Percentiles rank a stretch among this genome's conserved stretches.
phyloP scores from a whole-genome alignment of 1,140 invertebrate species.

The Choristoneura fumiferana region DNA sequence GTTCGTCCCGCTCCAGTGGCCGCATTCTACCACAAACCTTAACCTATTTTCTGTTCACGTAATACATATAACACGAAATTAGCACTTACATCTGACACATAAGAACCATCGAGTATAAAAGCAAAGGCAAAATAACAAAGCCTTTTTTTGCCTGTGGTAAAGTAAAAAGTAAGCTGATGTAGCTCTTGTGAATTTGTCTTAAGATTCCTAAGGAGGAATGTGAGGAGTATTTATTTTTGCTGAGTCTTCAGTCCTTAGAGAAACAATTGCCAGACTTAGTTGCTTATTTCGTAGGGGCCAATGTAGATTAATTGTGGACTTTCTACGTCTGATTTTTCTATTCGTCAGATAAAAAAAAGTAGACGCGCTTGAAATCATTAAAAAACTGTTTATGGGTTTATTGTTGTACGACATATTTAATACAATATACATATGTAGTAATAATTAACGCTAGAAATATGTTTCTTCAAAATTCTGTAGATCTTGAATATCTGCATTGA shows the following conservation, averaged over 20 bases:
- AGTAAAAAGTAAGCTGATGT: neutral
- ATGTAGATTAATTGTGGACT: conserved; percentile 13
- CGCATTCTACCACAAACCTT: conserved; percentile 1
- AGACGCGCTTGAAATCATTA: too few relatives aligned
- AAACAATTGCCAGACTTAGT: conserved; percentile 15
- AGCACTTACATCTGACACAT: neutral
- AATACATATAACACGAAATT: neutral
- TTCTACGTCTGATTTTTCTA: conserved; percentile 16
- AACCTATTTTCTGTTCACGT: neutral
- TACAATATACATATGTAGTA: too few relatives aligned
- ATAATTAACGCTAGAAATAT: too few relatives aligned
- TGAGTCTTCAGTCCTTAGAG: conserved; percentile 3
- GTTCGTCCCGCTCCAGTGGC: conserved; percentile 10
- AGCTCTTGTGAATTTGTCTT: neutral
- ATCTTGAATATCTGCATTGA: too few relatives aligned
- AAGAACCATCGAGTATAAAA: neutral
- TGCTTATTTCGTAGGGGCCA: conserved; percentile 11
- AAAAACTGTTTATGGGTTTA: too few relatives aligned
- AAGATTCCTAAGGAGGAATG: neutral
- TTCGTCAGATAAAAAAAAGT: neutral
- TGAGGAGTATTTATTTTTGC: neutral
- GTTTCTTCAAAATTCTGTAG: too few relatives aligned
- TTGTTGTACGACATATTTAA: too few relatives aligned
- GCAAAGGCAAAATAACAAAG: neutral
- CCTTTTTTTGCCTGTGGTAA: neutral